Percentiles rank a stretch among this genome's conserved stretches.
These are phyloP conservation scores for Mus spretus DNA, from an alignment of 2,797 vertebrate species.

Conservation along the genomic window DNA sequence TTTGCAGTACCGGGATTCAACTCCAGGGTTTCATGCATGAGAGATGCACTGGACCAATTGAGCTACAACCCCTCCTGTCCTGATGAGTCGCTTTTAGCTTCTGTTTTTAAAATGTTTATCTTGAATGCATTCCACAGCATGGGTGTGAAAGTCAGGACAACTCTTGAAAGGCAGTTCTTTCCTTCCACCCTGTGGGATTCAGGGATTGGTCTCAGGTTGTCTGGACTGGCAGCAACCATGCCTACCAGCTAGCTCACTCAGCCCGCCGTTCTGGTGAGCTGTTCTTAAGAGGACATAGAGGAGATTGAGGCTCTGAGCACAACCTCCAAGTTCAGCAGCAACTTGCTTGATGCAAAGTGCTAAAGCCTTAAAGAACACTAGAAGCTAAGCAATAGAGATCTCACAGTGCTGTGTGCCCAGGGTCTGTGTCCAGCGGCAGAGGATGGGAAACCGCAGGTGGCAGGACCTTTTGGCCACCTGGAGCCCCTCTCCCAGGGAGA, in stretches of 20 bases:
- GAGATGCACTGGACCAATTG: not conserved
- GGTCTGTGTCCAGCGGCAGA: not conserved
- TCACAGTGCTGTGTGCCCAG: fast-evolving
- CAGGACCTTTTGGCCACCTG: not conserved
- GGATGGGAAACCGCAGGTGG: too few relatives aligned
- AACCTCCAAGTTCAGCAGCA: not conserved
- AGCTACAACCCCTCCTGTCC: not conserved
- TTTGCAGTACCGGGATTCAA: not conserved
- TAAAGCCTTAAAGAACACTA: not conserved
- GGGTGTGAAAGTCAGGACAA: not conserved
- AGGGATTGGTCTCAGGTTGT: not conserved
- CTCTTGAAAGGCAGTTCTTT: not conserved
- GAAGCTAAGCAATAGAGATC: not conserved
- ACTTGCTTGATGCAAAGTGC: not conserved
- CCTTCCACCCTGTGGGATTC: not conserved
- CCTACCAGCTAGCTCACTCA: not conserved
- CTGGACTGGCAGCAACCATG: not conserved
- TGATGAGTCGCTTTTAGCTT: not conserved
- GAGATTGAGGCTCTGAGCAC: not conserved
- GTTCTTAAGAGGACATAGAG: not conserved
- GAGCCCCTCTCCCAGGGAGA: not conserved
- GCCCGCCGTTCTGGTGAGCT: not conserved
- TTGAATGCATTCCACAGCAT: not conserved
- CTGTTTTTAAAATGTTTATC: not conserved
- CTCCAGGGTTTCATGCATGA: not conserved